Evolutionary conservation across 2,888 invertebrate genomes (phyloP), one percentile per base, ranked within the genome.

Genomic region (Agrochola circellaris): DNA sequence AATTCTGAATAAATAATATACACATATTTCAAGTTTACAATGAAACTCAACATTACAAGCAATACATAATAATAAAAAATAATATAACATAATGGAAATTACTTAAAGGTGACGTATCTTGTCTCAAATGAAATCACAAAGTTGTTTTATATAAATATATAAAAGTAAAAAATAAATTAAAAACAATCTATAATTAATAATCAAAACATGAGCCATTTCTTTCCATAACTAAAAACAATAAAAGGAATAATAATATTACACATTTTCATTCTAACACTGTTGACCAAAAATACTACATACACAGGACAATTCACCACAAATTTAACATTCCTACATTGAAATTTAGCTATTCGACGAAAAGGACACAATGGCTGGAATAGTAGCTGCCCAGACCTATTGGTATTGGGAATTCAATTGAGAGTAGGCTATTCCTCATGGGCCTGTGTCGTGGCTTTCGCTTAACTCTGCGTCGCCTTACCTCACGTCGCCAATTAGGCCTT

Each of bases 321-420:
- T 91, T 91, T 91, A 88, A 92, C 88, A 91, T 89, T 85, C 68
- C 79, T 82, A 86, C 85, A 77, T 87, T 89, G 76, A 88, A 91
- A 91, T 90, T 91, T 89, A 84, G 83, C 96, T 96, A 97, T 93
- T 98, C 97, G 90, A 98, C 96, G 93, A 97, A 97, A 90, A 98
- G 95, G 89, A 97, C 96, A 96, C 97, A 97, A 93, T 97, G 97
- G 93, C 97, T 97, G 91, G 97, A 97, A 94, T 97, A 97, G 87
- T 97, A 97, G 94, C 97, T 97, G 91, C 97, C 97, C 89, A 97
- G 94, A 86, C 97, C 97, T 93, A 97, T 97, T 86, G 97, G 93
- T 97, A 97, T 97, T 64, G 97, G 97, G 84, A 97, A 96, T 93
- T 97, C 97, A 85, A 97, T 96, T 88, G 97, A 95, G 88, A 97